Evolutionary conservation across 2,888 invertebrate species (phyloP).

Genomic region (Vesta saturnalis): DNA sequence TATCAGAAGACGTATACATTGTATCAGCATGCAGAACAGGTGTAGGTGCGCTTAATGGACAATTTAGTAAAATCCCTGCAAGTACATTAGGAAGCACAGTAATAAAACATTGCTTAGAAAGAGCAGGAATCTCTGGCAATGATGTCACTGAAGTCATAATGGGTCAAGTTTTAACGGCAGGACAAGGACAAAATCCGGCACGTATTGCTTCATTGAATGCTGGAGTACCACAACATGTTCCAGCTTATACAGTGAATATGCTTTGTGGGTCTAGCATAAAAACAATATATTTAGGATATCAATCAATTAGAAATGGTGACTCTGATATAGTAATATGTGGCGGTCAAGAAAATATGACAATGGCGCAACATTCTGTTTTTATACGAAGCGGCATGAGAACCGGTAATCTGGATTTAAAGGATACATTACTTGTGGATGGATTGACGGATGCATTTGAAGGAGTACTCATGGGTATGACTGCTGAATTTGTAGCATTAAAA

Average conservation of each 20-base stretch:
- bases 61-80: constrained; percentile 73
- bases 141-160: constrained; percentile 83
- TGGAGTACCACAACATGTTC: constrained; percentile 73
- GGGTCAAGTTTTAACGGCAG: constrained; percentile 80
- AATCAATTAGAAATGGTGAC: constrained; percentile 74
- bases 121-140: constrained; percentile 66
- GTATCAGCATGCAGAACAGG: constrained; percentile 86
- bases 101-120: constrained; percentile 73
- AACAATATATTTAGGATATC: constrained; percentile 72
- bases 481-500: constrained; percentile 78
- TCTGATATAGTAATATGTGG: constrained; percentile 76
- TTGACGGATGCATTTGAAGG: constrained; percentile 78
- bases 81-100: constrained; percentile 76
- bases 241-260: constrained; percentile 80
- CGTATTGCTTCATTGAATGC: constrained; percentile 80
- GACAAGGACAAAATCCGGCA: constrained; percentile 85
- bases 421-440: constrained; percentile 76
- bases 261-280: constrained; percentile 85
- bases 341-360: constrained; percentile 86
- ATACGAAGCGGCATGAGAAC: constrained; percentile 73
- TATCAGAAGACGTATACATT: constrained; percentile 68
- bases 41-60: constrained; percentile 77
- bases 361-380: constrained; percentile 74
- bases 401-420: constrained; percentile 71
- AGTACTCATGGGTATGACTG: constrained; percentile 84